A percentile compares a stretch with the other conserved stretches of the same genome.
These are phyloP conservation scores for Electrophaes corylata DNA, from an alignment of 2,888 invertebrate species.

Conservation along the genomic window DNA sequence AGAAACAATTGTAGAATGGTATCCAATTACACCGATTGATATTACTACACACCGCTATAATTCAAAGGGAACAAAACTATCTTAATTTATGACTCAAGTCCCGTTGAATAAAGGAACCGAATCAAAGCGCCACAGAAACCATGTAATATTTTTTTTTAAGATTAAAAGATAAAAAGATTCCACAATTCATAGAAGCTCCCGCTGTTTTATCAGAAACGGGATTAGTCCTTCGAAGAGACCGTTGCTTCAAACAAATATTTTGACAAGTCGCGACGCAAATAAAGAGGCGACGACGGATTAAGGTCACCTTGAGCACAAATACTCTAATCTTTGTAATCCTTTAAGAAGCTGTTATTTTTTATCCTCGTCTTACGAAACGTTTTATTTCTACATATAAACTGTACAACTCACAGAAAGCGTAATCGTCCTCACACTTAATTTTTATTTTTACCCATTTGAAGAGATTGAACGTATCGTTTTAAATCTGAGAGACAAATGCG, in stretches of 20 bases:
- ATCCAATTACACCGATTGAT: conserved; percentile 82
- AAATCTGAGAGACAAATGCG: conserved; percentile 21
- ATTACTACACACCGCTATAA: conserved; percentile 82
- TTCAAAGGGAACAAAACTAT: conserved; percentile 80
- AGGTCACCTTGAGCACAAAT: conserved; percentile 57
- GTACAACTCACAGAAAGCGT: conserved; percentile 22
- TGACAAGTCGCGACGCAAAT: conserved; percentile 72
- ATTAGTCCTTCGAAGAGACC: conserved; percentile 69
- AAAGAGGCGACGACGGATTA: conserved; percentile 67
- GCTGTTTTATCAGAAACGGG: conserved; percentile 81
- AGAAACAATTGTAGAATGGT: conserved; percentile 68
- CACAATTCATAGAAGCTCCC: conserved; percentile 78
- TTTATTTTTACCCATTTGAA: too few relatives aligned
- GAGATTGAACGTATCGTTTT: background rate
- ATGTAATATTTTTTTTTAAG: conserved; percentile 69
- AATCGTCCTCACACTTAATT: conserved; percentile 35
- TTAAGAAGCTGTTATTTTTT: conserved; percentile 33
- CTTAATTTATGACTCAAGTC: conserved; percentile 75
- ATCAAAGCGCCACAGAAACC: conserved; percentile 78
- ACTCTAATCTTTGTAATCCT: conserved; percentile 44
- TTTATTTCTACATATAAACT: conserved; percentile 23
- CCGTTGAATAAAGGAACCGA: conserved; percentile 80
- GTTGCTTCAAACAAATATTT: conserved; percentile 71
- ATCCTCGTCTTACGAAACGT: conserved; percentile 19
- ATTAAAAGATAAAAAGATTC: conserved; percentile 74